Evolutionary conservation across 2,113 vertebrate species (phyloP).

Genomic region (Plecturocebus donacophilus): DNA sequence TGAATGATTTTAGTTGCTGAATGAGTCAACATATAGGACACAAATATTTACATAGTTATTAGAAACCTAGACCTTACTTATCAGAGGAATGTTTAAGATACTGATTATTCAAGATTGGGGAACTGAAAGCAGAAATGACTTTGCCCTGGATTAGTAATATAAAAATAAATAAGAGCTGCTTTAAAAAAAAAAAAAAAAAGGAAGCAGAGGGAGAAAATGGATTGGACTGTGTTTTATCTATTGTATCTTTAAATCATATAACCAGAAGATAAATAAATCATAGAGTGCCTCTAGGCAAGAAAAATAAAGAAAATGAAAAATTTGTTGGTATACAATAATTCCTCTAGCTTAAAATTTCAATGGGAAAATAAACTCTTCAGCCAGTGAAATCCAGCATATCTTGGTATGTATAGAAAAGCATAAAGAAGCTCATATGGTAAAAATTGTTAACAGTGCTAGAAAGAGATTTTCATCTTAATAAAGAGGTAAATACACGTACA

Average conservation of each 20-base stretch:
- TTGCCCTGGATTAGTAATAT: constrained; percentile 70
- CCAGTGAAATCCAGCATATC: constrained; percentile 43
- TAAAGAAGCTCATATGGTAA: neutral
- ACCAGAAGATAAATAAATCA: constrained; percentile 61
- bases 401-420: constrained; percentile 5
- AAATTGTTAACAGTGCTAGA: neutral
- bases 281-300: constrained; percentile 61
- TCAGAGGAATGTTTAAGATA: neutral
- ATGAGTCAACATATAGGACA: neutral
- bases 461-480: constrained; percentile 12
- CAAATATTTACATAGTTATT: neutral
- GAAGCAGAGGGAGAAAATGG: constrained; percentile 28
- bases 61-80: neutral
- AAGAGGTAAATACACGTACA: neutral
- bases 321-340: constrained; percentile 41
- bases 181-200: constrained; percentile 18
- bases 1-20: neutral
- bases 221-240: constrained; percentile 65
- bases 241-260: constrained; percentile 65
- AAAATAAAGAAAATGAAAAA: constrained; percentile 57
- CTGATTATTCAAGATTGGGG: neutral
- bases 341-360: constrained; percentile 55
- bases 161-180: constrained; percentile 55
- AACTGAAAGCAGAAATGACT: neutral
- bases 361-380: constrained; percentile 57